phyloP scores from a whole-genome alignment of 2,797 vertebrate genomes.

The Sebastes goodei region DNA sequence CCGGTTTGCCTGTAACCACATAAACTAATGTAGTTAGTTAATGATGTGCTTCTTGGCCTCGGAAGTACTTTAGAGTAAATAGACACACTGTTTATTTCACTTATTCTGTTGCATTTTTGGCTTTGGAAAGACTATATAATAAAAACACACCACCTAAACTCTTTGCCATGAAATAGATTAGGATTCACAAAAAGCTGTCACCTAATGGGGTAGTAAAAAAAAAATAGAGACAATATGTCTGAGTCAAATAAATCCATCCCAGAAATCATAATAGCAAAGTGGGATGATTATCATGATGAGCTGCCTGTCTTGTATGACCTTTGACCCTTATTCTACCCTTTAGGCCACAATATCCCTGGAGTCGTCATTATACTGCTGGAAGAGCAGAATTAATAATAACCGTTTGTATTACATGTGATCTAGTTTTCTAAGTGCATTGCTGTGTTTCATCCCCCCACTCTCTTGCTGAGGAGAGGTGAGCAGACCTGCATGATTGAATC shows the following conservation, averaged over 20 bases:
- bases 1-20: background rate
- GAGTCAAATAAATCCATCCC: background rate
- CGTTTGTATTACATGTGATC: conserved; percentile 6
- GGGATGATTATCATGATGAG: conserved; percentile 48
- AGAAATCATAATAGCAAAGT: conserved; percentile 32
- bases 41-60: background rate
- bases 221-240: background rate
- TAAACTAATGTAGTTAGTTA: background rate
- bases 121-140: background rate
- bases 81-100: background rate
- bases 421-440: background rate
- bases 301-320: conserved; percentile 23
- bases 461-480: background rate
- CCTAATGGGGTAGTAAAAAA: background rate
- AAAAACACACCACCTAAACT: background rate
- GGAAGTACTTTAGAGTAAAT: background rate
- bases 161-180: background rate
- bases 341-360: conserved; percentile 28
- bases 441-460: background rate
- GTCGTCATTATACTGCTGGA: conserved; percentile 60
- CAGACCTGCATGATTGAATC: background rate
- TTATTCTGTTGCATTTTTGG: background rate
- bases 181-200: background rate
- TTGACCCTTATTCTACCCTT: conserved; percentile 27
- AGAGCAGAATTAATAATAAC: conserved; percentile 28